Base-by-base conservation (phyloP, 1,140 invertebrate species). In the Holcopasites calliopsidis region DNA sequence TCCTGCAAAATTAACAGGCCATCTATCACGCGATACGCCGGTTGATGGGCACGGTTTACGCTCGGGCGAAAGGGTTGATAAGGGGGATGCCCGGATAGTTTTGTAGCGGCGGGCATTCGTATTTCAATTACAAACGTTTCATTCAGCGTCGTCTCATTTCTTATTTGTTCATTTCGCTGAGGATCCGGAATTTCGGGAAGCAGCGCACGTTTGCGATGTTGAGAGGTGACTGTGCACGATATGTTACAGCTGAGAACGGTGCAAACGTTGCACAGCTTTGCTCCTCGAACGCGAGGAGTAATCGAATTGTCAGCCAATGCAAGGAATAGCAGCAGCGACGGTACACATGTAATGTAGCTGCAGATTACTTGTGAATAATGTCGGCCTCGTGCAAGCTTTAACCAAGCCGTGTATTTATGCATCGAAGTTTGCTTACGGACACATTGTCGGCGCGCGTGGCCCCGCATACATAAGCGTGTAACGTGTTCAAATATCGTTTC, bases 281-380 rank as follows among this genome's bases (percentile, higher is more conserved):
- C n/a, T n/a, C n/a, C n/a, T n/a, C n/a, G n/a, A n/a, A 13, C 38
- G 38, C 13, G 38, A 40, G 38, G 13, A 40, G 13, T 40, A 40
- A 40, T 7, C 13, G 38, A 40, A 40, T 40, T 40, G 47, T 57
- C 47, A 69, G 64, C 60, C 50, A 68, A 83, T 80, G 33, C 40
- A 77, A 77, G 76, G 70, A 69, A 84, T 80, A 74, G 55, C 35
- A 50, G 28, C 5, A 38, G 49, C 44, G 16, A 47, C 64, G 8
- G 60, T 76, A 58, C 65, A 78, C 69, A 78, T 82, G 77, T 42
- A 72, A 85, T 57, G 65, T 26, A 11, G 60, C 71, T 55, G 66
- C 65, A 76, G 58, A 71, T 57, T 40, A 42, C 68, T 52, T n/a
- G 60, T 26, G 62, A 66, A 73, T 79, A 69, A 80, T 50, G 40